These are phyloP conservation scores for Numenius phaeopus DNA, from an alignment of 2,797 vertebrate genomes.

Conservation along the genomic window DNA sequence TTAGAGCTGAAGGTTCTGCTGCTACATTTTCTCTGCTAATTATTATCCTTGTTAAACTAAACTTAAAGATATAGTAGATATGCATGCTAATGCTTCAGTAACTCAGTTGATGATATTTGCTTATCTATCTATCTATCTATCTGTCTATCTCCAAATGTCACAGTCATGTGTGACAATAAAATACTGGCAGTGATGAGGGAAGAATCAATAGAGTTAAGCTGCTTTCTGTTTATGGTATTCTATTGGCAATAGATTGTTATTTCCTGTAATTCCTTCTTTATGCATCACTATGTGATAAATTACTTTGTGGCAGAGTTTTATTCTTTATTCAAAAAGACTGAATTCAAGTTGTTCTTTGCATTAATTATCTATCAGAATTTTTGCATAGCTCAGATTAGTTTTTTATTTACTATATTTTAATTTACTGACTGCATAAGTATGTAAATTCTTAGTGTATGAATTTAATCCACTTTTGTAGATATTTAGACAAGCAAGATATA, in stretches of 20 bases:
- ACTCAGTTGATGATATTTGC: not conserved
- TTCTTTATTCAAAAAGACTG: not conserved
- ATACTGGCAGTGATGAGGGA: not conserved
- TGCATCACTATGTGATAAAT: not conserved
- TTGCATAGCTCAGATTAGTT: not conserved
- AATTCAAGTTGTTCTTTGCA: not conserved
- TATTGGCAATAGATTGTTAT: not conserved
- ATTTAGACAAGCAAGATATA: not conserved
- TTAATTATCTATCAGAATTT: not conserved
- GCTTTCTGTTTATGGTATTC: not conserved
- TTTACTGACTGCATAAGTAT: not conserved
- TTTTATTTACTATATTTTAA: not conserved
- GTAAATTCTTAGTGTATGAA: not conserved
- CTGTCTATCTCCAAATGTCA: not conserved
- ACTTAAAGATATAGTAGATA: not conserved
- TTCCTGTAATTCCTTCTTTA: conserved; percentile 31
- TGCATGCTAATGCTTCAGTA: not conserved
- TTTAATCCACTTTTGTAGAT: not conserved
- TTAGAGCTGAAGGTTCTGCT: not conserved
- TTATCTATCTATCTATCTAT: not conserved
- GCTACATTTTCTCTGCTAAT: not conserved
- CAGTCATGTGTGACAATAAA: not conserved
- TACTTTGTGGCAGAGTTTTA: not conserved
- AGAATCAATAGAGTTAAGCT: not conserved
- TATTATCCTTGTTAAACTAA: not conserved